Percentiles rank a stretch among this genome's conserved stretches.
Conservation (phyloP, 2,113 vertebrate genomes). For the Girardinichthys multiradiatus region DNA sequence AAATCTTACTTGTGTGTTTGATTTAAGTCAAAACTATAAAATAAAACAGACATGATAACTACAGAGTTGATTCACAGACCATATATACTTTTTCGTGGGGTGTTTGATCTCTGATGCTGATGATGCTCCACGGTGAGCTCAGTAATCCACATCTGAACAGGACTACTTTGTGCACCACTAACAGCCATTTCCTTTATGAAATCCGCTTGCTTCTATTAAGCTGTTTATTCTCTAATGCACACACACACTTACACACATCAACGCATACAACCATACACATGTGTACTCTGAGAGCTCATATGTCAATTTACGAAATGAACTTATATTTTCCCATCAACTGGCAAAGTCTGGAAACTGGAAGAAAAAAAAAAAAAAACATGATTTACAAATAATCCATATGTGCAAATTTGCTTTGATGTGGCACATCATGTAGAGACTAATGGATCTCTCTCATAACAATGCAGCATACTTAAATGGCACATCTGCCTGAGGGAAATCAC, state of each 20-base stretch:
- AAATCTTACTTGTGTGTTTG: conserved; percentile 53
- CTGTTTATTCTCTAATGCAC: conserved; percentile 55
- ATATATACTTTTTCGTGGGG: conserved; percentile 37
- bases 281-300: conserved; percentile 22
- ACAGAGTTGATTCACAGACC: conserved; percentile 21
- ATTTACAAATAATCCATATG: conserved; percentile 90
- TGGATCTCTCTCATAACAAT: conserved; percentile 93
- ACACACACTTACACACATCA: conserved; percentile 2
- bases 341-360: conserved; percentile 50
- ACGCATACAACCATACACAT: conserved; percentile 25
- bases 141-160: conserved; percentile 67
- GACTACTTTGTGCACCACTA: conserved; percentile 49
- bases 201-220: conserved; percentile 75
- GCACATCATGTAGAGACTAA: conserved; percentile 88
- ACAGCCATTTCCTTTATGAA: conserved; percentile 69
- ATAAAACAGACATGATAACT: conserved; percentile 11
- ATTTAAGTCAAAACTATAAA: conserved; percentile 50
- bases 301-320: conserved; percentile 39
- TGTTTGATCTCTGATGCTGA: conserved; percentile 62
- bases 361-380: conserved; percentile 78
- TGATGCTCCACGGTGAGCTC: conserved; percentile 62
- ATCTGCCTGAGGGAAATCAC: conserved; percentile 89
- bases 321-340: conserved; percentile 30
- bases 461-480: conserved; percentile 89
- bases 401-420: conserved; percentile 93